Evolutionary conservation across 1,140 invertebrate genomes (phyloP), one percentile per base, ranked within the genome.

Genomic region (Leptestheria dahalacensis): DNA sequence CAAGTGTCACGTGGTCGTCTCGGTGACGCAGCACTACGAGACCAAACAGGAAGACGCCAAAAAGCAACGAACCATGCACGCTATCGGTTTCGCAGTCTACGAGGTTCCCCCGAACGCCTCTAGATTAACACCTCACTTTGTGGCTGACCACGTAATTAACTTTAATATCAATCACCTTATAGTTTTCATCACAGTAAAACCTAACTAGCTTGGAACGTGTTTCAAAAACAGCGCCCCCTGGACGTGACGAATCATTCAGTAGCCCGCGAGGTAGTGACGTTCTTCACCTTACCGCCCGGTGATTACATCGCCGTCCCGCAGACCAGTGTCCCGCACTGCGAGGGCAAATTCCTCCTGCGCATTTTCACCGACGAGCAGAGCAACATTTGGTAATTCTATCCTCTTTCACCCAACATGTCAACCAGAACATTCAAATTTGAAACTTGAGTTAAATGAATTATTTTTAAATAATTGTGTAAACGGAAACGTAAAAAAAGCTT

Each of bases 271-370:
- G 80, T 85, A 28, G 71, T 74, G 2, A 85, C 83, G 29, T 83
- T 86, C 70, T 82, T 86, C 70, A 81, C 82, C 20, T 71, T 87
- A 61, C 82, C 82, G 28, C 79, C 84, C 18, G 85, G 85, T 2
- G 81, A 85, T 68, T 87, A 86, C 70, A 79, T 86, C 48, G 78
- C 87, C n/a, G 79, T 88, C 53, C 84, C 85, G 33, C 83, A 85
- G 73, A 84, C 83, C 12, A 77, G 79, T 59, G 71, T 77, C 50
- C 77, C 83, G 20, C 81, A 84, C 74, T 75, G 77, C 64, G 82
- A 84, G 67, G 80, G 78, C 47, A 81, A 81, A 70, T 85, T 85
- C 71, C 73, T 85, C 23, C 73, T 85, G 46, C 71, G 83, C 57
- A 80, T 85, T 61, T 74, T 85, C 4, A 84, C 82, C 2, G 83